Percentiles rank a stretch among this genome's conserved stretches.
Conservation (phyloP, 1,140 invertebrate species). For the Scaptomyza pallida region DNA sequence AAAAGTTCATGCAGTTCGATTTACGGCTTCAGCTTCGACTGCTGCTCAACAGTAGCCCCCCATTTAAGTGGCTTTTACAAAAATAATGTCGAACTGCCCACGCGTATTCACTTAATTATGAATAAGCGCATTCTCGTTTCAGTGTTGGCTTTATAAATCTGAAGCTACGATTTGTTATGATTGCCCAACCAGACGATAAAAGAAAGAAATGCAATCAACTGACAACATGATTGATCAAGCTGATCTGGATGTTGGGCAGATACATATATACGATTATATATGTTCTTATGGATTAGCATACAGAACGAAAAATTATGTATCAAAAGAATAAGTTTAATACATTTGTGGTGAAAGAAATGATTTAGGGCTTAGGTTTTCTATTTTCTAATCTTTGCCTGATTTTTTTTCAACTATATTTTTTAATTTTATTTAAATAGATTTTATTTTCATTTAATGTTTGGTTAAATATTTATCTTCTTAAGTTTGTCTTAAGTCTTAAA, state of each 20-base stretch:
- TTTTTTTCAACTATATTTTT: no score
- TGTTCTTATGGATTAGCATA: neutral
- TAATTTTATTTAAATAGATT: no score
- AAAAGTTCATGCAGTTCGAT: constrained; percentile 60
- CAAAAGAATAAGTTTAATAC: no score
- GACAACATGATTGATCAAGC: constrained; percentile 17
- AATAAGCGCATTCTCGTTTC: constrained; percentile 20
- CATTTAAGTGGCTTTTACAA: neutral
- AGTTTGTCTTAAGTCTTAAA: no score
- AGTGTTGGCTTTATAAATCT: constrained; percentile 62
- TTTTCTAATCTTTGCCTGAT: no score
- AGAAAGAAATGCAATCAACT: neutral
- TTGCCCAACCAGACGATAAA: constrained; percentile 41
- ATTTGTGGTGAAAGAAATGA: no score
- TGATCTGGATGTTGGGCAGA: neutral
- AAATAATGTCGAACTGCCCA: constrained; percentile 49
- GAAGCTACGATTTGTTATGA: constrained; percentile 60
- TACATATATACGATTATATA: neutral
- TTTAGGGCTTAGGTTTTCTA: no score
- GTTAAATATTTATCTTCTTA: no score
- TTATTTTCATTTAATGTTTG: no score
- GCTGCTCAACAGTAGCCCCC: constrained; percentile 59
- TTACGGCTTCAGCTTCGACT: neutral
- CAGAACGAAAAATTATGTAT: no score
- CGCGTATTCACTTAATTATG: constrained; percentile 46